These are phyloP conservation scores for Tinamus guttatus DNA, from an alignment of 2,113 vertebrate species.

Conservation along the genomic window DNA sequence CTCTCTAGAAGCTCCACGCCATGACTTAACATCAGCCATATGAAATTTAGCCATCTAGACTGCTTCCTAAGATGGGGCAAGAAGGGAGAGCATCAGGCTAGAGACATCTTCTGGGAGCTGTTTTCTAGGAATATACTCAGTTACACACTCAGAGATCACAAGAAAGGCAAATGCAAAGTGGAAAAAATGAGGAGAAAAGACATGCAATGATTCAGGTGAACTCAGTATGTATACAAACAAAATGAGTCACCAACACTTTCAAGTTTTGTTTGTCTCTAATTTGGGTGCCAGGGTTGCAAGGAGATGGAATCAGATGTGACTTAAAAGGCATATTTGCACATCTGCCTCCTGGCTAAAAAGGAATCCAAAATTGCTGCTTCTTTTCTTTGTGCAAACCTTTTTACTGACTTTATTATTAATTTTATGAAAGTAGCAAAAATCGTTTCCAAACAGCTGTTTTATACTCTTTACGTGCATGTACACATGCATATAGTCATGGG, in stretches of 20 bases:
- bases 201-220: neutral
- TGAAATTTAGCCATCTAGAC: neutral
- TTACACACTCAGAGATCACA: neutral
- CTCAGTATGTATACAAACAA: neutral
- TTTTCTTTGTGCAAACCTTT: neutral
- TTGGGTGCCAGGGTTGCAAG: neutral
- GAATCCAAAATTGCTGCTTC: neutral
- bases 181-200: neutral
- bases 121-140: neutral
- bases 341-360: neutral
- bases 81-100: neutral
- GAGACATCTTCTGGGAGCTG: neutral
- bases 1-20: too few species aligned
- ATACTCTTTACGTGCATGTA: neutral
- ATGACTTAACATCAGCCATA: rapidly evolving
- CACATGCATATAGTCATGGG: rapidly evolving
- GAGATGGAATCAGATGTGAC: neutral
- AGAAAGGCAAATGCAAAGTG: neutral
- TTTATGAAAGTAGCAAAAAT: neutral
- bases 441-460: neutral
- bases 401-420: neutral
- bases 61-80: neutral
- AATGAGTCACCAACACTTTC: neutral
- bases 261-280: neutral
- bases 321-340: neutral